Percentiles rank a stretch among this genome's conserved stretches.
Evolutionary conservation across 2,113 vertebrate genomes (phyloP).

Genomic region (Protomyctophum bolini): DNA sequence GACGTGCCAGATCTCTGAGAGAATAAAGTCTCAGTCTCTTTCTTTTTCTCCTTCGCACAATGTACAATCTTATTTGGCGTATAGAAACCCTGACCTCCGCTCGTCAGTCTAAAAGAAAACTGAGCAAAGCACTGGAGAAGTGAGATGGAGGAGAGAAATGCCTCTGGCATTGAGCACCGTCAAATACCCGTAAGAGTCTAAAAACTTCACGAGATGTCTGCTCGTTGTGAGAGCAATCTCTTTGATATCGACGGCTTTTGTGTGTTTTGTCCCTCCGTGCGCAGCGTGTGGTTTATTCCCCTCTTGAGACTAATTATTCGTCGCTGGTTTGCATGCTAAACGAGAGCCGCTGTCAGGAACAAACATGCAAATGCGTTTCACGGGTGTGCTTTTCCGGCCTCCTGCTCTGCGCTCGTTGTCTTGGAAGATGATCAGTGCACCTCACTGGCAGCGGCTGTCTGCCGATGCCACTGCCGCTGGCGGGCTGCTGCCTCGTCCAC

Average conservation of each 20-base stretch:
- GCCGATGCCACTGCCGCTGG: slow-evolving; percentile 9
- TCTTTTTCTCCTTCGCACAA: too few relatives aligned
- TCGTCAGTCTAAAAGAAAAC: not conserved
- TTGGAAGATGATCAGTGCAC: slow-evolving; percentile 34
- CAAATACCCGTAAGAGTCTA: too few relatives aligned
- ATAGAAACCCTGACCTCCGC: not conserved
- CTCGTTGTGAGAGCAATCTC: slow-evolving; percentile 28
- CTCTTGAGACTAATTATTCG: slow-evolving; percentile 65
- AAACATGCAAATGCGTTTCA: slow-evolving; percentile 24
- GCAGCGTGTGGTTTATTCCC: slow-evolving; percentile 39
- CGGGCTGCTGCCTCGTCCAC: slow-evolving; percentile 12
- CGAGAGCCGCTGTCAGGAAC: slow-evolving; percentile 38
- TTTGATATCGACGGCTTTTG: slow-evolving; percentile 21
- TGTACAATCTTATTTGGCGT: too few relatives aligned
- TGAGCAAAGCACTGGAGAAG: not conserved
- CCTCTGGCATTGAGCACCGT: too few relatives aligned
- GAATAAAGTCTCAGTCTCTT: too few relatives aligned
- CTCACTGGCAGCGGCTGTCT: slow-evolving; percentile 18
- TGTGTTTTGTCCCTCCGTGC: not conserved
- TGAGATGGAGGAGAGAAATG: too few relatives aligned
- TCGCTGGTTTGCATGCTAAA: slow-evolving; percentile 54
- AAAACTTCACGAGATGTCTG: not conserved
- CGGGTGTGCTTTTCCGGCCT: slow-evolving; percentile 41
- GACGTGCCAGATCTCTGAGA: too few relatives aligned
- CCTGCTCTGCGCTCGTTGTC: slow-evolving; percentile 7